Evolutionary conservation across 2,113 vertebrate genomes (phyloP), one percentile per base, ranked within the genome.

Genomic region (Chlorodrepanis virens): DNA sequence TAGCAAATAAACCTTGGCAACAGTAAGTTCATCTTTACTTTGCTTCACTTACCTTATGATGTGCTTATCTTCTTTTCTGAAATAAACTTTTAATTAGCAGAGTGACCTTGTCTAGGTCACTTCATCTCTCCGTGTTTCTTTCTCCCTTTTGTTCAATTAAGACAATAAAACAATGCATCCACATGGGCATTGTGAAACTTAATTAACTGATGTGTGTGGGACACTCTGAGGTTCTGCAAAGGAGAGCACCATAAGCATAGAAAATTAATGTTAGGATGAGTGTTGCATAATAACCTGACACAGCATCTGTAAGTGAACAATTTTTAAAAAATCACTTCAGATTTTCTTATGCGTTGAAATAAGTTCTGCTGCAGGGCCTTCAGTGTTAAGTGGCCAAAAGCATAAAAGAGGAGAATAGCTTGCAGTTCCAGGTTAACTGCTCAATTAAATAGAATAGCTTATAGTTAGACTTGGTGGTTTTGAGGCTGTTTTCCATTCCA

Each of bases 81-180:
- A 93, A 56, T 8, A 77, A 87, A 67, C 35, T 89, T 76, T 23
- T 87, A 81, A 81, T 67, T 87, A 65, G 27, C 9, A 54, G 60
- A 72, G 20, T 76, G 90, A 59, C 79, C 72, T 85, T 67, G 31
- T 57, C 19, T 49, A 67, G 33, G 29, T 91, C 9, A 7, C 57
- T 93, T 93, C 45, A 83, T 21, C 22, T 90, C 82, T 82, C 52
- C 3, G 6, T 49, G 40, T 44, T 79, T 88, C 60, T 61, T 83
- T 84, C 71, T 67, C 33, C 70, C 52, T 49, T 87, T 49, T 90
- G 89, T 65, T 64, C 89, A 96, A 90, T 89, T 71, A 91, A 61
- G 56, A 84, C 50, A 84, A 94, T 94, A 90, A 92, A 94, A 83
- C 83, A 93, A 77, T 47, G 29, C 60, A 68, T 9, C 44, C 88